Evolutionary conservation across 2,888 invertebrate genomes (phyloP), one percentile per base, ranked within the genome.

Genomic region (Dasysyrphus tricinctus): DNA sequence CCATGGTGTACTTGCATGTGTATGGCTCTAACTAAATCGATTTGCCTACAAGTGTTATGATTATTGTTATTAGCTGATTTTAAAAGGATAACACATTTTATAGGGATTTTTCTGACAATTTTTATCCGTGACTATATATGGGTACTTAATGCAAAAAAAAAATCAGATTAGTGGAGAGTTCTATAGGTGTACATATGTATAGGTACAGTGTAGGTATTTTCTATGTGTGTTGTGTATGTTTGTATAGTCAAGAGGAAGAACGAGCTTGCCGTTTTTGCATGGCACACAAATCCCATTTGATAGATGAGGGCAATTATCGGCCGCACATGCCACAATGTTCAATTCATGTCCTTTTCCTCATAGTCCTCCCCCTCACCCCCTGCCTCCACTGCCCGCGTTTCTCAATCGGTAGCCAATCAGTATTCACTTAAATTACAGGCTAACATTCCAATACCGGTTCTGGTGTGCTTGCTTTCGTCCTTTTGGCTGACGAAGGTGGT

Each of bases 301-400:
- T 86, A 86, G 81, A 86, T 86, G 86, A 86, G 86, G 86, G 86
- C 86, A 86, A 86, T 86, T 86, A 86, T 86, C 81, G 59, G 86
- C 86, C 81, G 81, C 86, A 86, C 81, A 86, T 86, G 86, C 86
- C 86, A 82, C 81, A 86, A 70, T 47, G 81, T 86, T 65, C 81
- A 79, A 86, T 86, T 81, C 86, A 85, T 67, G 80, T 85, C 80
- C 74, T 77, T 85, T 80, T 59, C 77, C 80, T 69, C 54, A 14
- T 39, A 51, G 12, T 16, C 57, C 24, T 39, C 59, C 11, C 8
- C 16, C 32, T 3, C 9, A 1, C 16, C 47, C 24, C 14, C 32
- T 7, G 5, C n/a, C 1, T 34, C 47, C 24, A 16, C 8, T 49
- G 49, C 11, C 69, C 51, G 51, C 37, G 39, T 54, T 47, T 51